Evolutionary conservation across 1,140 invertebrate genomes (phyloP).

Genomic region (Mycetomoellerius zeteki): DNA sequence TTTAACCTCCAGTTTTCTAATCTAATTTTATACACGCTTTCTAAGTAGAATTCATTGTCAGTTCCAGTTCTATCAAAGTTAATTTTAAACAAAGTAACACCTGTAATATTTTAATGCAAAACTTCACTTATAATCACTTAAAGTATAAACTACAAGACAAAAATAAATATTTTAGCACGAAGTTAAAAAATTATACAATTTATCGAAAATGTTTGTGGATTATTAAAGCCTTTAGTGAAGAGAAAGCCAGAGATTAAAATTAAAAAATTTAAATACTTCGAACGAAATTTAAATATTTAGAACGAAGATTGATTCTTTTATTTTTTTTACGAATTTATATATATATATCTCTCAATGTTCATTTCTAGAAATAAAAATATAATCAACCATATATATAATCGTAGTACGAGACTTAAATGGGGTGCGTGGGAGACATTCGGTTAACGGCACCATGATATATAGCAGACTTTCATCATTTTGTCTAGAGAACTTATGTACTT

Average conservation of each 20-base stretch:
- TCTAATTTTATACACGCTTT: constrained; percentile 37
- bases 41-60: constrained; percentile 14
- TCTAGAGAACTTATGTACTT: constrained; percentile 46
- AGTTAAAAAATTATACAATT: neutral
- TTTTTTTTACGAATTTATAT: neutral
- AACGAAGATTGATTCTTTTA: neutral
- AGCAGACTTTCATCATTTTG: constrained; percentile 42
- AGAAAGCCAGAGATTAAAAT: neutral
- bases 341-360: too few species aligned
- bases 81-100: constrained; percentile 26
- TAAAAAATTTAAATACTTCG: neutral
- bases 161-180: neutral
- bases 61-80: constrained; percentile 19
- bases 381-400: neutral
- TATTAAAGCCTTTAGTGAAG: neutral
- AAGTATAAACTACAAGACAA: neutral
- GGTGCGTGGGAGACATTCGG: constrained; percentile 27
- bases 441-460: constrained; percentile 39
- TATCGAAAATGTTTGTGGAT: neutral
- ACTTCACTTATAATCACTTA: neutral
- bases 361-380: constrained; percentile 19
- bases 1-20: constrained; percentile 34
- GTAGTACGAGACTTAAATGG: constrained; percentile 17
- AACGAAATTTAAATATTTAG: neutral
- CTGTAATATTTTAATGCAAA: constrained; percentile 5